Evolutionary conservation across 2,797 vertebrate genomes (phyloP), one percentile per base, ranked within the genome.

Genomic region (Lepus oiostolus): DNA sequence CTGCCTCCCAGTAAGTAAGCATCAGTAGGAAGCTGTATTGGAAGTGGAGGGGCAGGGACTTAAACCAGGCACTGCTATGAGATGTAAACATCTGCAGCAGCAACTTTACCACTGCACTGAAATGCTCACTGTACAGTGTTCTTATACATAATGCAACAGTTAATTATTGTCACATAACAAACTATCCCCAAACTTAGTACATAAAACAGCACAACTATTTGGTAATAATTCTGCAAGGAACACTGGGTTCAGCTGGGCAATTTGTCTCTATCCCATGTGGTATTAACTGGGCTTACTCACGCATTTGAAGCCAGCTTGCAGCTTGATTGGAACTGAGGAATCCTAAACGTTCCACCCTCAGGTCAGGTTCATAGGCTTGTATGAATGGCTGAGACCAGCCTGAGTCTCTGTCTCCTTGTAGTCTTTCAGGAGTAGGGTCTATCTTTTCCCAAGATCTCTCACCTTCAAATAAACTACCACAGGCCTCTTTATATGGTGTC

Each of bases 161-260:
- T 71, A 75, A 85, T 68, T 82, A 30, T 52, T 95, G 19, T 26
- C 70, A 38, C 16, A 75, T 90, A 67, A 85, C 3, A 91, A 85
- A 80, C 60, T 32, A 85, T 42, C 22, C 38, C 42, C n/a, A 74
- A 65, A 67, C 58, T 83, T 26, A 72, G 52, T 63, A 54, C 35
- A 83, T 80, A 81, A 94, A 68, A 80, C 14, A 94, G 68, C 21
- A 88, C 22, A 72, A 72, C 1, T 86, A 79, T 83, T 84, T 90
- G 28, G 35, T 85, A 93, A 87, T 13, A 72, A n/a, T 65, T 89
- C n/a, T 67, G 12, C 19, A 67, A 10, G 60, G 74, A 52, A 65
- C 35, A 60, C 42, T 30, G 65, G 21, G 16, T 60, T 3, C 6
- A 50, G 2, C 13, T 52, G 28, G n/a, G 60, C n/a, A 88, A 21